Percentiles rank a stretch among this genome's conserved stretches.
These are phyloP conservation scores for Trichomalopsis sarcophagae DNA, from an alignment of 1,140 invertebrate species.

Conservation along the genomic window DNA sequence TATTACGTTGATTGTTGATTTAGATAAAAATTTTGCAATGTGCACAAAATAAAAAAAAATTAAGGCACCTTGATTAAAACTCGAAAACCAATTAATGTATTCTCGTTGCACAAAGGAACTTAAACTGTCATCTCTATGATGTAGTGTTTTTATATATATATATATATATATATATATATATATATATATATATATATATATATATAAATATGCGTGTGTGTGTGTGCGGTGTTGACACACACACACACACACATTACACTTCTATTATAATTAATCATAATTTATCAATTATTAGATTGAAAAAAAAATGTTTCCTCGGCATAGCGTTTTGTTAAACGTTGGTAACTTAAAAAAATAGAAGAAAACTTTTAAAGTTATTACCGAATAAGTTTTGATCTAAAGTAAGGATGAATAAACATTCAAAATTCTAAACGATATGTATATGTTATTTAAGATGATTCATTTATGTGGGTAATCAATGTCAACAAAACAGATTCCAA, in stretches of 20 bases:
- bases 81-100: constrained; percentile 38
- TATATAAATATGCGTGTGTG: background rate
- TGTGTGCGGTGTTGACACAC: background rate
- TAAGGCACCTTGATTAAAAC: constrained; percentile 46
- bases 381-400: background rate
- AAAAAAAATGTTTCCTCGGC: constrained; percentile 1
- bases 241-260: background rate
- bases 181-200: background rate
- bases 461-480: constrained; percentile 21
- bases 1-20: constrained; percentile 27
- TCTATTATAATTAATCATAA: background rate
- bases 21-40: background rate
- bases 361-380: background rate
- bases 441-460: constrained; percentile 40
- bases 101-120: background rate
- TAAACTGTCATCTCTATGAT: background rate
- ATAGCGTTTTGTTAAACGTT: background rate
- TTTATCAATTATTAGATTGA: background rate
- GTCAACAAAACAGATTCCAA: constrained; percentile 10
- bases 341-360: constrained; percentile 1
- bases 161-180: background rate
- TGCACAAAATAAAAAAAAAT: constrained; percentile 42
- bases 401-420: background rate
- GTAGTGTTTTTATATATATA: background rate
- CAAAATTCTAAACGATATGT: background rate